Conservation (phyloP, 2,797 vertebrate genomes). For the Lepus oiostolus region DNA sequence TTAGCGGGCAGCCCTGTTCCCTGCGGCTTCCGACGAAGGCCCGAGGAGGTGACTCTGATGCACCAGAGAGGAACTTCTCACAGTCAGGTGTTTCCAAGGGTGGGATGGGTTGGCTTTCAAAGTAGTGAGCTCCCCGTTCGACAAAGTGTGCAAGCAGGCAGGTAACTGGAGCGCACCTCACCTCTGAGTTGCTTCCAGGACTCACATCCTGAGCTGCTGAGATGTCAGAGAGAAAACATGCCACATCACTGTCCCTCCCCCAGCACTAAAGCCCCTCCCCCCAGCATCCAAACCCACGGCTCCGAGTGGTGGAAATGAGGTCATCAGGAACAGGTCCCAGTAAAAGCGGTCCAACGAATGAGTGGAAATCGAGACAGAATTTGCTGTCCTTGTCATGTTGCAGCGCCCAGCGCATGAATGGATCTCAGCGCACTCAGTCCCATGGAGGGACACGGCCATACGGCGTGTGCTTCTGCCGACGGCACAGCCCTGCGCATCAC, state of each 20-base stretch:
- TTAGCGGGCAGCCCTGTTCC: neutral
- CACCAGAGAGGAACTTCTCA: too few species aligned
- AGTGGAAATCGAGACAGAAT: neutral
- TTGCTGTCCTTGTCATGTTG: neutral
- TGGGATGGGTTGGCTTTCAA: neutral
- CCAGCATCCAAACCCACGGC: neutral
- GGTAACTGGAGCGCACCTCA: neutral
- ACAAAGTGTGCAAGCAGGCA: neutral
- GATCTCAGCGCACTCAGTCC: neutral
- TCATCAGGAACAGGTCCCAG: neutral
- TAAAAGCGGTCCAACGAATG: neutral
- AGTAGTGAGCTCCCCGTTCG: neutral
- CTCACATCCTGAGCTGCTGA: neutral
- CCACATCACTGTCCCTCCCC: neutral
- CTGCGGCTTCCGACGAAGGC: neutral
- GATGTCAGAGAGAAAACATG: conserved; percentile 3
- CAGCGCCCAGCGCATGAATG: neutral
- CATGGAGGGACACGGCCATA: neutral
- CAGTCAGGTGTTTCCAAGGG: neutral
- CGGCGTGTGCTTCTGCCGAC: neutral
- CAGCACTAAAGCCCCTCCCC: too few species aligned
- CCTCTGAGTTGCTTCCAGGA: neutral
- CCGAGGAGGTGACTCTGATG: neutral
- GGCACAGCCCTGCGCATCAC: neutral
- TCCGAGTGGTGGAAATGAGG: conserved; percentile 32